phyloP scores from a whole-genome alignment of 2,888 invertebrate species.

The Epistrophella euchroma region DNA sequence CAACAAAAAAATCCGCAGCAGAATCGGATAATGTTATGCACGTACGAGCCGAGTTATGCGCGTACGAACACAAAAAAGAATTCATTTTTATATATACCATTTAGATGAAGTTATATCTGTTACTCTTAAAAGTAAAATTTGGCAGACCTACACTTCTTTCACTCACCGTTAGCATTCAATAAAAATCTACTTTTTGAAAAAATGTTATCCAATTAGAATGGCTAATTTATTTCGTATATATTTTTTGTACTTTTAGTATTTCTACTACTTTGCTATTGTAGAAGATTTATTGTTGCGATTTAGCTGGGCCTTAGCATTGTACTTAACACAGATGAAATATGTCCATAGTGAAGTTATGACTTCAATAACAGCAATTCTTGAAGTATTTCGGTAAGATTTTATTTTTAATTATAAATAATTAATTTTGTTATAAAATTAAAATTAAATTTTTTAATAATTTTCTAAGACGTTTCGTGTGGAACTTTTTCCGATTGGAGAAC shows the following conservation, averaged over 20 bases:
- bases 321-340: constrained; percentile 91
- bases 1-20: too few relatives aligned
- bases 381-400: constrained; percentile 93
- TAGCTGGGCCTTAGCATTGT: constrained; percentile 95
- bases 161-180: too few relatives aligned
- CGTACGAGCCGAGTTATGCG: too few relatives aligned
- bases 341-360: constrained; percentile 92
- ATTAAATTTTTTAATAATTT: not conserved
- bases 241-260: constrained; percentile 84
- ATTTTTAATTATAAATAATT: not conserved
- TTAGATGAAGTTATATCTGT: too few relatives aligned
- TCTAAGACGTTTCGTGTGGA: constrained; percentile 97
- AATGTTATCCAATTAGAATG: too few relatives aligned
- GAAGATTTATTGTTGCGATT: constrained; percentile 97
- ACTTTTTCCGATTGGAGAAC: constrained; percentile 99
- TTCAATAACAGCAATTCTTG: constrained; percentile 92
- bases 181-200: too few relatives aligned
- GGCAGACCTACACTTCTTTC: too few relatives aligned
- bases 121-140: too few relatives aligned
- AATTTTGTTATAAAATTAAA: not conserved
- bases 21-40: too few relatives aligned
- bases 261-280: constrained; percentile 97
- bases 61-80: too few relatives aligned
- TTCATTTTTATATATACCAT: too few relatives aligned
- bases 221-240: not conserved